Percentiles rank a stretch among this genome's conserved stretches.
Evolutionary conservation across 2,888 invertebrate species (phyloP).

Genomic region (Yponomeuta sedellus): DNA sequence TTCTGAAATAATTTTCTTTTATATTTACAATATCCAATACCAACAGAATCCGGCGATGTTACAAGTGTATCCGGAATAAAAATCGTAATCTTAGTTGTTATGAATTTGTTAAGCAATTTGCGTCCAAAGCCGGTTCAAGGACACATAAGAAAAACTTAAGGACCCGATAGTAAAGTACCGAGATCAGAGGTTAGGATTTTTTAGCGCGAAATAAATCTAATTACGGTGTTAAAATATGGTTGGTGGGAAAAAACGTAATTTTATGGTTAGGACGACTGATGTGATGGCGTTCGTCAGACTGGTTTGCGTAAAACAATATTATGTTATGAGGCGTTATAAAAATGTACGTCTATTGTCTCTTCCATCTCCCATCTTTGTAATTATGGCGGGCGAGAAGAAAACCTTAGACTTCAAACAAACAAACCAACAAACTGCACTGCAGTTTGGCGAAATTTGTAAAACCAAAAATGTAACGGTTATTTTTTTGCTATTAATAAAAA

Average conservation of each 20-base stretch:
- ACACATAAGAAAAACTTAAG: not conserved
- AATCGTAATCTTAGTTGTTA: no score
- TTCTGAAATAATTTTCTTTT: no score
- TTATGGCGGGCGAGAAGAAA: not conserved
- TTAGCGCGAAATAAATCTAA: conserved; percentile 5
- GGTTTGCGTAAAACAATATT: not conserved
- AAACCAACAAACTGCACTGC: no score
- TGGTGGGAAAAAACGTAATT: not conserved
- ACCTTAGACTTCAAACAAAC: no score
- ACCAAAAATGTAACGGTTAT: no score
- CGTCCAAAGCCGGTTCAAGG: conserved; percentile 15
- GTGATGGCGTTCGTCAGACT: not conserved
- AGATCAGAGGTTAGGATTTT: conserved; percentile 10
- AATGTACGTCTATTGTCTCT: not conserved
- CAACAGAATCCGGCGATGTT: no score
- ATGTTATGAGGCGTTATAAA: not conserved
- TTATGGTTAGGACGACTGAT: not conserved
- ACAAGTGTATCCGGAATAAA: no score
- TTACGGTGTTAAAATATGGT: conserved; percentile 5
- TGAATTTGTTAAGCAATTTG: conserved; percentile 5
- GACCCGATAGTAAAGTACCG: not conserved
- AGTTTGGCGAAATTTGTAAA: no score
- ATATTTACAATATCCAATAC: no score
- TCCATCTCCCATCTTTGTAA: not conserved
- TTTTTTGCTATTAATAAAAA: no score